Conservation (phyloP, 2,113 vertebrate genomes). For the Isurus oxyrinchus region DNA sequence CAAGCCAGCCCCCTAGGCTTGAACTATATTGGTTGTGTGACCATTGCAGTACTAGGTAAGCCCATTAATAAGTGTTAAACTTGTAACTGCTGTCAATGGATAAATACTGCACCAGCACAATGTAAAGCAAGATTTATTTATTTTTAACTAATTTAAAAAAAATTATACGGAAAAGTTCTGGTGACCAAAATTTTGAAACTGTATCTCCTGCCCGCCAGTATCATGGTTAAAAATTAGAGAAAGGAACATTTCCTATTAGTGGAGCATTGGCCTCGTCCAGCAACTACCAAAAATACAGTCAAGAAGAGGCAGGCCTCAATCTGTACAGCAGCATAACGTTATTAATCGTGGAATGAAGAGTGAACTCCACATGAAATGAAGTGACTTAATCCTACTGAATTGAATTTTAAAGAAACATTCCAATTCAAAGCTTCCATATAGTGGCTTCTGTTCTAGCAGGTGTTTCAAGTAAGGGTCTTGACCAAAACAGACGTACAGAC, state of each 20-base stretch:
- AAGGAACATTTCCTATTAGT: not conserved
- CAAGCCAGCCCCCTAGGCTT: not conserved
- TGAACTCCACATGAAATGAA: not conserved
- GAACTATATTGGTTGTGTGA: not conserved
- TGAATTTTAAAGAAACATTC: conserved; percentile 7
- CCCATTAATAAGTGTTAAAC: not conserved
- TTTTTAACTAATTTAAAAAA: not conserved
- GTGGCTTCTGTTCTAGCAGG: not conserved
- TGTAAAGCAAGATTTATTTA: not conserved
- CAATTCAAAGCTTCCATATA: not conserved
- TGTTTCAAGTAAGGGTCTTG: not conserved
- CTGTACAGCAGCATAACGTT: not conserved
- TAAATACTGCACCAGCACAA: not conserved
- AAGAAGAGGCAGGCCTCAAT: not conserved
- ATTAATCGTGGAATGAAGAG: not conserved
- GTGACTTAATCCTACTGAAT: not conserved
- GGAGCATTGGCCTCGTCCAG: not conserved
- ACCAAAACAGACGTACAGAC: not conserved
- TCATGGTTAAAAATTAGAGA: not conserved
- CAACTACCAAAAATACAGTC: not conserved
- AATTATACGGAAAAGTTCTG: not conserved
- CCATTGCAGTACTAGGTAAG: not conserved
- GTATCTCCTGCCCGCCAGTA: not conserved
- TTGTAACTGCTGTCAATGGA: not conserved
- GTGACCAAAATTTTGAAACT: not conserved